Evolutionary conservation across 2,888 invertebrate species (phyloP), one percentile per base, ranked within the genome.

Genomic region (Drosophila robusta): DNA sequence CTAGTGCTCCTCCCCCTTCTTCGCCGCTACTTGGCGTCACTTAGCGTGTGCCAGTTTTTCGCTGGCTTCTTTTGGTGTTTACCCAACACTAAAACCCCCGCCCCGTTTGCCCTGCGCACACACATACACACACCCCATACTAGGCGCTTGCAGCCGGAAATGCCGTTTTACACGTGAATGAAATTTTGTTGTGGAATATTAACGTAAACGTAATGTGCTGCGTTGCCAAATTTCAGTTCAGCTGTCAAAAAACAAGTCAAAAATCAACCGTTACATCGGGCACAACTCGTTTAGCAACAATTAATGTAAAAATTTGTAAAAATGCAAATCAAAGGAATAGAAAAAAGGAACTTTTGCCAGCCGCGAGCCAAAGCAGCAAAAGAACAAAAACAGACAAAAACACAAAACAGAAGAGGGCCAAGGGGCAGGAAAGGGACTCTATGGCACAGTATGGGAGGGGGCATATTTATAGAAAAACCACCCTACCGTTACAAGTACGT

Each of bases 91-190:
- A 32, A 36, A 52, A 22, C 9, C n/a, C 38, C 34, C 45, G 16
- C 16, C 24, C 45, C 42, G n/a, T 39, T 14, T 8, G 24, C 24
- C 42, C 50, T 16, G 14, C 24, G 29, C 26, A 26, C 29, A 44
- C 29, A 52, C 29, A 24, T 14, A 14, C 7, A 42, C 55, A 34
- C 32, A 11, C 32, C 11, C 26, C 22, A 57, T 18, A 32, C 46
- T 72, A 64, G 60, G 38, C 73, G 63, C 70, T 75, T 75, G 73
- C 75, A 80, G 79, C 82, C 90, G 90, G 90, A 90, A 90, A 89
- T 89, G 80, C 78, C 85, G 82, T 83, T 89, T 78, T 84, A 89
- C 90, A 89, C 89, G 80, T 89, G 90, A 89, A 89, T 90, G 86
- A 81, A 88, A 80, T 63, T 82, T 73, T 74, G 62, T 76, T 67